phyloP scores from a whole-genome alignment of 2,888 invertebrate species.

The Molanna angustata region DNA sequence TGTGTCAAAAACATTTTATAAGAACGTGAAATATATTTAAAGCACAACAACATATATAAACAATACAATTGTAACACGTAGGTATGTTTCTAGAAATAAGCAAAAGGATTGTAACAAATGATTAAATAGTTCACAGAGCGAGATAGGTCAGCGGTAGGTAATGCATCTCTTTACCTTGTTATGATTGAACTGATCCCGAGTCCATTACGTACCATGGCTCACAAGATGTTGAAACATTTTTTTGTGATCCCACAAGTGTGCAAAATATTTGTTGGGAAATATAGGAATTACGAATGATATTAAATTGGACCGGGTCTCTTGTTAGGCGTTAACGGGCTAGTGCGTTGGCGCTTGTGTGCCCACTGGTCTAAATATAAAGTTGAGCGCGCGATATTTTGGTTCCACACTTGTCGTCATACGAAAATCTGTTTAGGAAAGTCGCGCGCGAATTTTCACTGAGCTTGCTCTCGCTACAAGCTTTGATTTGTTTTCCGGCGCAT shows the following conservation, averaged over 20 bases:
- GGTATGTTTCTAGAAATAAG: too few relatives aligned
- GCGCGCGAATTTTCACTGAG: too few relatives aligned
- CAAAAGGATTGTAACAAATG: too few relatives aligned
- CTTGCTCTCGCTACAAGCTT: too few relatives aligned
- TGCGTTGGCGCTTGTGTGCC: conserved; percentile 46
- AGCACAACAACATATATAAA: neutral
- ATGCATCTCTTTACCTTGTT: conserved; percentile 32
- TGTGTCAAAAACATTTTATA: neutral
- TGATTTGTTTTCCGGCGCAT: too few relatives aligned
- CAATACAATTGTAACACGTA: conserved; percentile 3
- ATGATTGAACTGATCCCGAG: conserved; percentile 26
- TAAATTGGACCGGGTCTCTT: conserved; percentile 17
- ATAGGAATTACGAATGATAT: conserved; percentile 12
- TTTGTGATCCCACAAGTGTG: conserved; percentile 22
- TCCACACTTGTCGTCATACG: too few relatives aligned
- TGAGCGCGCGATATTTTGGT: too few relatives aligned
- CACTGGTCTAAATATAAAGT: conserved; percentile 55
- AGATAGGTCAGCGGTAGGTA: conserved; percentile 26
- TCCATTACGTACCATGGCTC: conserved; percentile 30
- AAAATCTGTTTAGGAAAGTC: too few relatives aligned
- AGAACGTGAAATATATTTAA: neutral
- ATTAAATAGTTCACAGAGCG: conserved; percentile 16
- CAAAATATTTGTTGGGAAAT: conserved; percentile 22
- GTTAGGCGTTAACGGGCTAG: conserved; percentile 33
- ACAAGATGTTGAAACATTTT: conserved; percentile 29